Conservation (phyloP, 2,888 invertebrate genomes). For the Cheilosia urbana region DNA sequence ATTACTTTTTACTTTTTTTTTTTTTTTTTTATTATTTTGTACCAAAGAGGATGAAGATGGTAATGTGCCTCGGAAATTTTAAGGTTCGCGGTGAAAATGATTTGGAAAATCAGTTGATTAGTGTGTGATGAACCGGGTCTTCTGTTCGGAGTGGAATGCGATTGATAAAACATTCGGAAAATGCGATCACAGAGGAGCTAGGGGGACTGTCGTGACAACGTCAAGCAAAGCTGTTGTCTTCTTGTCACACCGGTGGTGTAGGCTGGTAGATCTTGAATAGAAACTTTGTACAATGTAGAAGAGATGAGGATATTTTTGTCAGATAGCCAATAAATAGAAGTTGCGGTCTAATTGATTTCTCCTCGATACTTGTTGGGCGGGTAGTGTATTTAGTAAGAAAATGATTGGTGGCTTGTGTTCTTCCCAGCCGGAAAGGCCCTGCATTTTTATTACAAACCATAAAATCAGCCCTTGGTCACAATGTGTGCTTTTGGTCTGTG, state of each 20-base stretch:
- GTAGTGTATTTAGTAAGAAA: no score
- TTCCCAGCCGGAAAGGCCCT: no score
- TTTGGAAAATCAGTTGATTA: conserved; percentile 26
- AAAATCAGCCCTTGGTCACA: no score
- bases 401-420: no score
- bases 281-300: neutral
- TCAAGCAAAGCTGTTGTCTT: conserved; percentile 34
- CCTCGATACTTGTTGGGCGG: neutral
- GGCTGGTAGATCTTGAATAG: neutral
- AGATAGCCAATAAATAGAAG: conserved; percentile 20
- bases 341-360: conserved; percentile 1
- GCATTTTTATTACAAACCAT: no score
- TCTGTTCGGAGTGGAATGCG: neutral
- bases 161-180: neutral
- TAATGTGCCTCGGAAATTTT: conserved; percentile 45
- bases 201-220: conserved; percentile 12
- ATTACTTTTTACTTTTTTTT: conserved; percentile 48
- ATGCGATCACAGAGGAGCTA: neutral
- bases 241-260: conserved; percentile 14
- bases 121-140: neutral
- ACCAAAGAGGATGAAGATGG: conserved; percentile 48
- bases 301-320: conserved; percentile 39
- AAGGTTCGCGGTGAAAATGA: conserved; percentile 34
- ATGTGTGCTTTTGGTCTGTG: no score
- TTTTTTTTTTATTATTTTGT: conserved; percentile 36